Base-by-base conservation (phyloP, 2,797 vertebrate genomes). In the Chaunax sp. region DNA sequence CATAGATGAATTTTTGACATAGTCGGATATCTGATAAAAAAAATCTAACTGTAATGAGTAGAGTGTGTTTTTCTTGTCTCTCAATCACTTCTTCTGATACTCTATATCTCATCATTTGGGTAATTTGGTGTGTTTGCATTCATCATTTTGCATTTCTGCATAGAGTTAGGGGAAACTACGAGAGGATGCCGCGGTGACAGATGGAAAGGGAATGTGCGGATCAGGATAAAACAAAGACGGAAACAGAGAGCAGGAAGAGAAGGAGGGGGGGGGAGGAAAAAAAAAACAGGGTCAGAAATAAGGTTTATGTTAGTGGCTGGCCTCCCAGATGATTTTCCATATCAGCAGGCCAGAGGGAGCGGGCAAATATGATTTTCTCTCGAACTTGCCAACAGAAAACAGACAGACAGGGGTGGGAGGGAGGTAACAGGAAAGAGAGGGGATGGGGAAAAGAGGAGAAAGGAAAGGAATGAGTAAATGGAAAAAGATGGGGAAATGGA, bases 241-340 rank as follows among this genome's bases (percentile, higher is more conserved):
- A 86, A 83, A 84, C 66, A 35, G 77, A 64, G 79, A 62, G 79
- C 61, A 80, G 78, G 78, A 85, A 80, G 71, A 81, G 73, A 63
- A 80, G 55, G 44, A 70, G 65, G 44, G 51, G 65, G 33, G 61
- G 44, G 26, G 66, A 57, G 22, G 22, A 33, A 43, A 72, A 82
- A 76, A 77, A 77, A 74, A 65, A 81, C 62, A 70, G 28, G 60
- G 64, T 87, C 75, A 73, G 84, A 90, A 92, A 91, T 89, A 81
- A 89, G 87, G 78, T 92, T 94, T 91, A 89, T 57, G 86, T 89
- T 92, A 91, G 84, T 65, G 77, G 78, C 87, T 90, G 88, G 87
- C 85, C 86, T 80, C 87, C 59, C 75, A 91, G 87, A 91, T 85
- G 84, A 90, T 93, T 92, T 94, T 94, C 92, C 92, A 91, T 93